phyloP scores from a whole-genome alignment of 2,888 invertebrate species.

The Alentia gelatinosa region DNA sequence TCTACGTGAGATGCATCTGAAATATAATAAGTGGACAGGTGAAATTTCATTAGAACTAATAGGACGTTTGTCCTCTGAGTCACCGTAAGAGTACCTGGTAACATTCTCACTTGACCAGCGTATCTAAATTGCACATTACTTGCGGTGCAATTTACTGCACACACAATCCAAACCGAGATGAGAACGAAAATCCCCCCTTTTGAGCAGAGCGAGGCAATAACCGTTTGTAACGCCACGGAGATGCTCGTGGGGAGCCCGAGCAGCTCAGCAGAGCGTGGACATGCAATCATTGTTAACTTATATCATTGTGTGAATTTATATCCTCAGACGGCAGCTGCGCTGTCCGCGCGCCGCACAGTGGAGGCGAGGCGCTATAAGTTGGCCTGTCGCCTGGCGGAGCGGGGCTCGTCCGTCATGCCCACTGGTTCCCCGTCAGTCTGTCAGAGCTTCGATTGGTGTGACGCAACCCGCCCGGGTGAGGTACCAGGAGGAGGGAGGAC shows the following conservation, averaged over 20 bases:
- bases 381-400: neutral
- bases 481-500: neutral
- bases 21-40: too few species aligned
- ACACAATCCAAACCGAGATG: too few species aligned
- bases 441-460: conserved; percentile 11
- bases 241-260: neutral
- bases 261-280: neutral
- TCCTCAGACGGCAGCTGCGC: neutral
- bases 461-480: conserved; percentile 5
- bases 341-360: neutral
- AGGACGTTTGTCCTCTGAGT: too few species aligned
- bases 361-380: neutral
- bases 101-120: too few species aligned
- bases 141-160: too few species aligned
- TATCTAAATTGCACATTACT: too few species aligned
- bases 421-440: neutral
- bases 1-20: too few species aligned
- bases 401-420: neutral
- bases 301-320: neutral
- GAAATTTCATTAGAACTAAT: too few species aligned
- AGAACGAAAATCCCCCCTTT: neutral
- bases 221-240: neutral
- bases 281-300: neutral
- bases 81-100: too few species aligned
- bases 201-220: neutral